Base-by-base conservation (phyloP, 1,140 invertebrate species). In the Solen grandis region DNA sequence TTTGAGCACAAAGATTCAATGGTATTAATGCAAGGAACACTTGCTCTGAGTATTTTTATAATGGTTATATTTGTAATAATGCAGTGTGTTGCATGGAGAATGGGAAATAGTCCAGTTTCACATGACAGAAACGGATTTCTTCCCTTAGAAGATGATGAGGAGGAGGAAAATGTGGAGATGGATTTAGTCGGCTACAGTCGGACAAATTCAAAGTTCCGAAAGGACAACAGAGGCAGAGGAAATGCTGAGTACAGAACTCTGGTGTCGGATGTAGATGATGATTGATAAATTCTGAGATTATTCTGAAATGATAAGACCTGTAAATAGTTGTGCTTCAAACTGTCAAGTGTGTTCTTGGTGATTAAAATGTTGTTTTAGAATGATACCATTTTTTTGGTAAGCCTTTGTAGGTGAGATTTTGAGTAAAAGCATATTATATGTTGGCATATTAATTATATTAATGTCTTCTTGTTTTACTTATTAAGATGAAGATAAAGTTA, bases 11-110 rank as follows among this genome's bases (percentile, higher is more conserved):
- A 87, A 4, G 74, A 82, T 55, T 88, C 88, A 0, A 89, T 92
- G 85, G 84, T 86, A 22, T 78, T 93, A 19, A 91, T 93, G 89
- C 92, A 93, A 52, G 70, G 88, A 14, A 85, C 86, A 52, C 38
- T 90, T 2, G 83, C 76, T n/a, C 72, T 88, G n/a, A 83, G 84
- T 59, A 19, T 88, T 0, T 41, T 90, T 5, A 84, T 83, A n/a
- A 29, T 78, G 27, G 22, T 89, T 10, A 62, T 90, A 1, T 91
- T 86, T 62, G 70, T 90, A 19, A 31, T 87, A 29, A 85, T 92
- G 84, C 89, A 90, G 75, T 85, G 83, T 55, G 55, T 90, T 5
- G 88, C 88, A 5, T 82, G 83, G 3, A 82, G 75, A 22, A 78
- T 60, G 5, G 31, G 68, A 19, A 76, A 29, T 16, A 46, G 35